Conservation (phyloP, 2,888 invertebrate species). For the Calameuta filiformis region DNA sequence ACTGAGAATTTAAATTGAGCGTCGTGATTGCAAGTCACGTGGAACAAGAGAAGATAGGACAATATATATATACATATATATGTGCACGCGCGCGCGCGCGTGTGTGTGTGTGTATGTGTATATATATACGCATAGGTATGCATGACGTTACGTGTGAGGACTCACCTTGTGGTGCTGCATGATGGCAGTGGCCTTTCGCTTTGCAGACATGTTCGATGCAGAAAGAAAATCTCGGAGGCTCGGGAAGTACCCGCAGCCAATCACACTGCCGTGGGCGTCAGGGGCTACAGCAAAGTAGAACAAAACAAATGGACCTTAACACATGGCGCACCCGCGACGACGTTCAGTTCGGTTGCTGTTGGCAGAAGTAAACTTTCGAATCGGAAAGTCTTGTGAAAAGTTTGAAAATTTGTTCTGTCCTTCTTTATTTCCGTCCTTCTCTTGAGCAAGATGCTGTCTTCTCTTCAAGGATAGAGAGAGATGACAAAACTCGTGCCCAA, state of each 20-base stretch:
- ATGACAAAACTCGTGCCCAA: background rate
- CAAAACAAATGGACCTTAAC: conserved; percentile 39
- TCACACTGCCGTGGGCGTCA: conserved; percentile 27
- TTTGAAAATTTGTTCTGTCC: background rate
- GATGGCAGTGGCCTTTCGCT: conserved; percentile 79
- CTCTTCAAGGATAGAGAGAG: background rate
- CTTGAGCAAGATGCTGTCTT: background rate
- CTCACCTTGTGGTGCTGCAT: conserved; percentile 74
- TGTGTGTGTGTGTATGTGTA: background rate
- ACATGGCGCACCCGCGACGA: conserved; percentile 41
- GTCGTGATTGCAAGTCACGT: background rate
- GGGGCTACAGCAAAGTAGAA: conserved; percentile 39
- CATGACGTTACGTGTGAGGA: conserved; percentile 27
- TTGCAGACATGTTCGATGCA: conserved; percentile 73
- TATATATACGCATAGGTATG: conserved; percentile 1
- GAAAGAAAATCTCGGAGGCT: conserved; percentile 19
- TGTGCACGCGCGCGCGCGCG: too few relatives aligned
- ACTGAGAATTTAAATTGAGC: background rate
- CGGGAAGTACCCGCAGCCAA: conserved; percentile 24
- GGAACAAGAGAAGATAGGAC: background rate
- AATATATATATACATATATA: background rate
- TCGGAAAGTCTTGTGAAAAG: background rate
- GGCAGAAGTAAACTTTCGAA: background rate
- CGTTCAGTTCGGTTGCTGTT: conserved; percentile 1
- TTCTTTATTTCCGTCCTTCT: background rate